Conservation (phyloP, 2,797 vertebrate species). For the Nannoperca australis region DNA sequence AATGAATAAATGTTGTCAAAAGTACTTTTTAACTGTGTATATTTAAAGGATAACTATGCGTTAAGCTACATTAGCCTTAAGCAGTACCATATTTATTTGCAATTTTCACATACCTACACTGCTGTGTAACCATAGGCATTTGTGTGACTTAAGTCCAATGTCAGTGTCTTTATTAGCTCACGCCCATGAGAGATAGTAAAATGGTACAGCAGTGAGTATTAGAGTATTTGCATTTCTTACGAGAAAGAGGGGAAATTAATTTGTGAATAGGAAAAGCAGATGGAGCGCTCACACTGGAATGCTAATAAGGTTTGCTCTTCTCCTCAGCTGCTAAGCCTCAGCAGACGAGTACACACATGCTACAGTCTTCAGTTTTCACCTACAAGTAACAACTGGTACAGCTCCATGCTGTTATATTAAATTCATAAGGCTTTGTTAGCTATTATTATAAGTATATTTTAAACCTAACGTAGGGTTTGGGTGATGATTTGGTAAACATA, state of each 20-base stretch:
- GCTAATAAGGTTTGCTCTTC: conserved; percentile 67
- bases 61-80: neutral
- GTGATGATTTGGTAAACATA: neutral
- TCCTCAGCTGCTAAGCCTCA: conserved; percentile 47
- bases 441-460: neutral
- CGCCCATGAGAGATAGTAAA: conserved; percentile 28
- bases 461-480: neutral
- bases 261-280: conserved; percentile 81
- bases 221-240: conserved; percentile 79
- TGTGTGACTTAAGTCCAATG: conserved; percentile 24
- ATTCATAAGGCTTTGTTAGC: neutral
- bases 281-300: conserved; percentile 71
- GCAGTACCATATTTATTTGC: conserved; percentile 2
- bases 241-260: conserved; percentile 75
- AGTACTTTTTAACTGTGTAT: neutral
- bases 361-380: conserved; percentile 14
- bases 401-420: neutral
- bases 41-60: neutral
- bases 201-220: conserved; percentile 44
- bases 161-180: conserved; percentile 40
- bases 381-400: neutral
- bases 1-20: neutral
- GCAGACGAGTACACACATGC: conserved; percentile 39
- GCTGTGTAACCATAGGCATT: conserved; percentile 7
- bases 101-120: neutral